Evolutionary conservation across 2,888 invertebrate genomes (phyloP).

Genomic region (Orchesella flavescens): DNA sequence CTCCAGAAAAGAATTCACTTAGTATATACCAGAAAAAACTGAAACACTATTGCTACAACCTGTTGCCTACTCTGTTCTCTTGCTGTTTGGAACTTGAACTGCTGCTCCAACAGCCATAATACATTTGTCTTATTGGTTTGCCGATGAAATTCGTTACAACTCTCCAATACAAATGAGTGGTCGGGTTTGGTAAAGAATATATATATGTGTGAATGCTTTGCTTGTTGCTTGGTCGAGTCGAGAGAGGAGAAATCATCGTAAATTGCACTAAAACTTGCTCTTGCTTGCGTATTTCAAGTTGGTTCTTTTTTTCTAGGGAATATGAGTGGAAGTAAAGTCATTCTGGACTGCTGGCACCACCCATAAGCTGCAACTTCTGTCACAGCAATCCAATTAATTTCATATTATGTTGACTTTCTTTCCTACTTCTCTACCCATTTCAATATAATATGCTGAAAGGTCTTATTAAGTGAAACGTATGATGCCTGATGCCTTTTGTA

Average conservation of each 20-base stretch:
- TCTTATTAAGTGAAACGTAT: too few relatives aligned
- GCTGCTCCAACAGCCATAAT: slow-evolving; percentile 29
- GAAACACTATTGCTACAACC: slow-evolving; percentile 28
- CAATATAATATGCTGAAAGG: not conserved
- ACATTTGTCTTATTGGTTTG: slow-evolving; percentile 44
- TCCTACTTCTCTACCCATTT: slow-evolving; percentile 13
- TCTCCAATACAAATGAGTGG: too few relatives aligned
- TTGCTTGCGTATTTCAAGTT: too few relatives aligned
- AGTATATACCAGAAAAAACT: not conserved
- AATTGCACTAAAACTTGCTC: too few relatives aligned
- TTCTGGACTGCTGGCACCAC: slow-evolving; percentile 14
- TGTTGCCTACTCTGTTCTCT: slow-evolving; percentile 45
- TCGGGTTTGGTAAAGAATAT: too few relatives aligned
- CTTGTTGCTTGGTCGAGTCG: too few relatives aligned
- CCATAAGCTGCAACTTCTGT: slow-evolving; percentile 47
- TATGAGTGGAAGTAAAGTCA: slow-evolving; percentile 45
- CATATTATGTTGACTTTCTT: slow-evolving; percentile 54
- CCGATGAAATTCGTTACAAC: too few relatives aligned
- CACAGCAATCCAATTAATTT: slow-evolving; percentile 55
- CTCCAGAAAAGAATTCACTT: not conserved
- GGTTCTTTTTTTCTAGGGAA: too few relatives aligned
- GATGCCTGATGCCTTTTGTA: too few relatives aligned
- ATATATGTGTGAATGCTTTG: too few relatives aligned
- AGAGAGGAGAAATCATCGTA: too few relatives aligned
- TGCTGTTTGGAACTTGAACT: slow-evolving; percentile 35